A percentile compares a stretch with the other conserved stretches of the same genome.
Evolutionary conservation across 2,888 invertebrate species (phyloP).

Genomic region (Chymomyza amoena): DNA sequence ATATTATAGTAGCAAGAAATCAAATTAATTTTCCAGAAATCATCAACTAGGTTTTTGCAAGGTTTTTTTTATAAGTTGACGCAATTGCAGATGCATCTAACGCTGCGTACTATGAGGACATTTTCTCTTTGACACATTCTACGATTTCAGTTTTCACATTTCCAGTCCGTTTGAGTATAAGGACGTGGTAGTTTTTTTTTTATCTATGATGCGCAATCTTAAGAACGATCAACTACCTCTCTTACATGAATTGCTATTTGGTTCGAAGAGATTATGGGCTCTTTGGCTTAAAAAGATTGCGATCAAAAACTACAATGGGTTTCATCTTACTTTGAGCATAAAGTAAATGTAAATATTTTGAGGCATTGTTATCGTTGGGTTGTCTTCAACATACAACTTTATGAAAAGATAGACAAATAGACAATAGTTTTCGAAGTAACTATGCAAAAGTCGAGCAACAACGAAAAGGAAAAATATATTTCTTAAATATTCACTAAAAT

Average conservation of each 20-base stretch:
- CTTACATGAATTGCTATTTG: conserved; percentile 31
- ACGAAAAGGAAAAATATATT: no score
- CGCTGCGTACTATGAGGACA: no score
- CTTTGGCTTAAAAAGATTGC: conserved; percentile 16
- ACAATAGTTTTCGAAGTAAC: conserved; percentile 40
- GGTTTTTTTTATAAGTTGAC: no score
- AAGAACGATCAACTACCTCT: conserved; percentile 9
- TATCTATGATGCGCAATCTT: conserved; percentile 58
- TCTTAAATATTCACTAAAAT: no score
- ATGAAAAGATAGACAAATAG: conserved; percentile 43
- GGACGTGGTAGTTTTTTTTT: neutral
- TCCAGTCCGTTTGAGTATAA: no score
- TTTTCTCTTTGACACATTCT: no score
- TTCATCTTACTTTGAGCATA: conserved; percentile 36
- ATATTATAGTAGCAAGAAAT: no score
- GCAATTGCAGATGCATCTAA: no score
- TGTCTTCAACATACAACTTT: conserved; percentile 36
- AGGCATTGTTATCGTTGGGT: conserved; percentile 17
- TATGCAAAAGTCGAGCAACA: neutral
- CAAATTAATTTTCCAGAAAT: no score
- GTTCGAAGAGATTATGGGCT: conserved; percentile 17
- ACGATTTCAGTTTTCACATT: no score
- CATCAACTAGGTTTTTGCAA: no score
- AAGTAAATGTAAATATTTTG: conserved; percentile 38
- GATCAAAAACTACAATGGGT: conserved; percentile 16